Conservation (phyloP, 2,888 invertebrate species). For the Morpho deidamia region DNA sequence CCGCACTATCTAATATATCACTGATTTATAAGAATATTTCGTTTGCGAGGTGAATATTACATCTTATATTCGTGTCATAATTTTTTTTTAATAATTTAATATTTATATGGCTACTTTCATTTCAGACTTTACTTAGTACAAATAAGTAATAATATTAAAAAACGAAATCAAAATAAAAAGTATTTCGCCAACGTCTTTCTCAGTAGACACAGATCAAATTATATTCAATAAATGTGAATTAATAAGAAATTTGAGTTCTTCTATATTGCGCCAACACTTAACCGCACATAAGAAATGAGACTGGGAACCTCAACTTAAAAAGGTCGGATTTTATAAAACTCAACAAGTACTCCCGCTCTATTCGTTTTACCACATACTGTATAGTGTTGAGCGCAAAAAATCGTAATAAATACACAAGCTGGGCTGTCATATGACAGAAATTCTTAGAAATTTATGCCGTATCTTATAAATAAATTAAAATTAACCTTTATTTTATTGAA, state of each 20-base stretch:
- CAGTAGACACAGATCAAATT: neutral
- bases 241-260: neutral
- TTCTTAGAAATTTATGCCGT: too few relatives aligned
- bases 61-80: too few relatives aligned
- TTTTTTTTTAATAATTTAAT: too few relatives aligned
- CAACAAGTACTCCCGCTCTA: conserved; percentile 3
- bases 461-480: too few relatives aligned
- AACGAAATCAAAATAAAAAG: too few relatives aligned
- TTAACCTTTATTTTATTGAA: too few relatives aligned
- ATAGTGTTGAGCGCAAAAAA: conserved; percentile 14
- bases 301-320: conserved; percentile 11
- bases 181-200: neutral
- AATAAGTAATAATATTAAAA: too few relatives aligned
- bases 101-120: too few relatives aligned
- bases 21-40: too few relatives aligned
- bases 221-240: neutral
- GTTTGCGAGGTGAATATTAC: too few relatives aligned
- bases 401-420: conserved; percentile 2
- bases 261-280: neutral
- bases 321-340: conserved; percentile 12
- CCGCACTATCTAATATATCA: too few relatives aligned
- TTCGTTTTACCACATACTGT: conserved; percentile 7
- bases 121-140: too few relatives aligned
- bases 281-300: conserved; percentile 19
- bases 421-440: neutral